A percentile compares a stretch with the other conserved stretches of the same genome.
Conservation (phyloP, 2,888 invertebrate species). For the Parascotia fuliginaria region DNA sequence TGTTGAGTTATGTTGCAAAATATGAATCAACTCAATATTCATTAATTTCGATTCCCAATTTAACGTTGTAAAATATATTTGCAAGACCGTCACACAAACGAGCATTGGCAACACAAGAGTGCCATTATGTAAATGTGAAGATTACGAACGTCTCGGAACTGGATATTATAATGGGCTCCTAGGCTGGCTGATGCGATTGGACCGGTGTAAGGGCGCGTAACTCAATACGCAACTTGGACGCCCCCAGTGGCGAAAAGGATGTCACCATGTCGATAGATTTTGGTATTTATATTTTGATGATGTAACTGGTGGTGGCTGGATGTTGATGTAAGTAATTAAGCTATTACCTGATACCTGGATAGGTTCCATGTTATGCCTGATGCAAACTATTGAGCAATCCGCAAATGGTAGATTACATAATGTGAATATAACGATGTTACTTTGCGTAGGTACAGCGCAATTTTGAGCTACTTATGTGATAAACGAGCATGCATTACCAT, state of each 20-base stretch:
- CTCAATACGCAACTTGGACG: constrained; percentile 82
- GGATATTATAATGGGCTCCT: constrained; percentile 69
- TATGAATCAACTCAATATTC: not conserved
- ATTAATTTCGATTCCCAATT: constrained; percentile 3
- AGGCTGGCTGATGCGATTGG: constrained; percentile 70
- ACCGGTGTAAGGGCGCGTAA: constrained; percentile 71
- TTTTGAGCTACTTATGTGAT: too few relatives aligned
- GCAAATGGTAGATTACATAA: too few relatives aligned
- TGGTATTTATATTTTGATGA: too few relatives aligned
- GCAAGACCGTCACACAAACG: constrained; percentile 34
- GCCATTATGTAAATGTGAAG: constrained; percentile 75
- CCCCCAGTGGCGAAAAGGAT: constrained; percentile 56
- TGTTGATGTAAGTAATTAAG: too few relatives aligned
- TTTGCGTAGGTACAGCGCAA: too few relatives aligned
- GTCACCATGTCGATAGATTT: constrained; percentile 15
- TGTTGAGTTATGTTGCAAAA: too few relatives aligned
- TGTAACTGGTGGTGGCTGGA: too few relatives aligned
- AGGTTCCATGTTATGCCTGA: too few relatives aligned
- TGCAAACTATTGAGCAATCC: too few relatives aligned
- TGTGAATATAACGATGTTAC: too few relatives aligned
- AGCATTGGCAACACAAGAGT: constrained; percentile 51
- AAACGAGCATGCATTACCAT: too few relatives aligned
- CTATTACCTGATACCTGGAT: too few relatives aligned
- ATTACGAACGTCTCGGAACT: constrained; percentile 67
- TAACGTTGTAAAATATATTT: constrained; percentile 12